A percentile compares a stretch with the other conserved stretches of the same genome.
phyloP scores from a whole-genome alignment of 2,888 invertebrate species.

The Drosophila silvestris region DNA sequence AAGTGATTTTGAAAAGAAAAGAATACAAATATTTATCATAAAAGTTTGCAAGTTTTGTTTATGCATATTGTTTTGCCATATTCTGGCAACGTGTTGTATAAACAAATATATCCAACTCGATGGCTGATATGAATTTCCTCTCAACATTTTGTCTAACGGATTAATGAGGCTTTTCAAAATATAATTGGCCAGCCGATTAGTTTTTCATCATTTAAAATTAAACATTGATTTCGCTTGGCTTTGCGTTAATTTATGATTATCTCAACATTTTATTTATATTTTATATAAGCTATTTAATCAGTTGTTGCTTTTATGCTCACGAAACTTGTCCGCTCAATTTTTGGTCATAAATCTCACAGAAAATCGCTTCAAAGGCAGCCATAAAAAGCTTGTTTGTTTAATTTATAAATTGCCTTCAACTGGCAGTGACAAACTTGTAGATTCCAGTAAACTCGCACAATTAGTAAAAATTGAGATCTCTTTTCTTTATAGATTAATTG shows the following conservation, averaged over 20 bases:
- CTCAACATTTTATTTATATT: constrained; percentile 12
- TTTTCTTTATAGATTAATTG: constrained; percentile 7
- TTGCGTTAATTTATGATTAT: constrained; percentile 32
- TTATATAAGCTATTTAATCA: constrained; percentile 6
- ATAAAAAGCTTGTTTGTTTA: constrained; percentile 52
- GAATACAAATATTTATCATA: constrained; percentile 56
- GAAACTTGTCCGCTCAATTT: constrained; percentile 37
- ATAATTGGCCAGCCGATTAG: constrained; percentile 59
- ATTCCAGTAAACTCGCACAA: constrained; percentile 32
- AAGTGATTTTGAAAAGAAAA: not conserved
- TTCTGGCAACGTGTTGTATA: constrained; percentile 63
- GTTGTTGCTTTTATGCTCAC: constrained; percentile 7
- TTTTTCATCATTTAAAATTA: constrained; percentile 15
- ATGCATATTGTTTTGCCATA: constrained; percentile 54
- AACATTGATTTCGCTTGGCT: constrained; percentile 18
- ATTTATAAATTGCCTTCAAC: constrained; percentile 60
- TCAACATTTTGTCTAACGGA: constrained; percentile 32
- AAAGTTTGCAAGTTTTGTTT: constrained; percentile 58
- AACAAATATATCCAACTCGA: constrained; percentile 50
- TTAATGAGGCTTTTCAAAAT: constrained; percentile 67
- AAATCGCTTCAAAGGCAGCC: constrained; percentile 32
- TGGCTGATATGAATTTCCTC: constrained; percentile 44
- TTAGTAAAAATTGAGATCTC: constrained; percentile 13
- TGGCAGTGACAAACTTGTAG: constrained; percentile 29
- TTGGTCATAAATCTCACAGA: constrained; percentile 40